Conservation (phyloP, 2,113 vertebrate genomes). For the Corapipo altera region DNA sequence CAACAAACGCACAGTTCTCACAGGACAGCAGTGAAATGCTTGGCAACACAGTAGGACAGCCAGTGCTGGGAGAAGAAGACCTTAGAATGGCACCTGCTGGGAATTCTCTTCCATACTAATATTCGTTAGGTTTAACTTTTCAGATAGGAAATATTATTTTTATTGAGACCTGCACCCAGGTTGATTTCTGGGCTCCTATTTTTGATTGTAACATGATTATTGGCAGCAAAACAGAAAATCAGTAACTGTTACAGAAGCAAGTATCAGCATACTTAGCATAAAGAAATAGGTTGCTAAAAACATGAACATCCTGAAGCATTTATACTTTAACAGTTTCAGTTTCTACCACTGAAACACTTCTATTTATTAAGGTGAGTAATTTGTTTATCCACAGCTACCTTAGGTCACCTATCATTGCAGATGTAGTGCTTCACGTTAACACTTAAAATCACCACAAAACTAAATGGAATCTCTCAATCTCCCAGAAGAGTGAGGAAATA, state of each 20-base stretch:
- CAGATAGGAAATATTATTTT: neutral
- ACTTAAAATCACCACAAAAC: neutral
- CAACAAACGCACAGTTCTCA: neutral
- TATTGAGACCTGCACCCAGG: neutral
- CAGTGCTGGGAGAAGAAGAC: neutral
- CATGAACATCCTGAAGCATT: neutral
- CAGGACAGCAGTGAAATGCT: neutral
- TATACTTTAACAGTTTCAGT: neutral
- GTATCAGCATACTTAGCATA: neutral
- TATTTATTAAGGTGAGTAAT: neutral
- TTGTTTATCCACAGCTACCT: neutral
- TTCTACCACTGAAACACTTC: neutral
- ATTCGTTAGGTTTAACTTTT: neutral
- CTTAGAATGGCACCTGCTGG: neutral
- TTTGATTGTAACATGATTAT: neutral
- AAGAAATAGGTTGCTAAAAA: neutral
- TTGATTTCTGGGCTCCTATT: neutral
- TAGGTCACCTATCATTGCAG: neutral
- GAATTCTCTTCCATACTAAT: neutral
- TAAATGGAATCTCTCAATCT: neutral
- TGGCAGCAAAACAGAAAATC: neutral
- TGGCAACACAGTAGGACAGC: neutral
- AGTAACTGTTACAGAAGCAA: neutral
- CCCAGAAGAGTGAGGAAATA: neutral
- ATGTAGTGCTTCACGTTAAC: neutral